These are phyloP conservation scores for Pangasius djambal DNA, from an alignment of 2,797 vertebrate genomes.

Conservation along the genomic window DNA sequence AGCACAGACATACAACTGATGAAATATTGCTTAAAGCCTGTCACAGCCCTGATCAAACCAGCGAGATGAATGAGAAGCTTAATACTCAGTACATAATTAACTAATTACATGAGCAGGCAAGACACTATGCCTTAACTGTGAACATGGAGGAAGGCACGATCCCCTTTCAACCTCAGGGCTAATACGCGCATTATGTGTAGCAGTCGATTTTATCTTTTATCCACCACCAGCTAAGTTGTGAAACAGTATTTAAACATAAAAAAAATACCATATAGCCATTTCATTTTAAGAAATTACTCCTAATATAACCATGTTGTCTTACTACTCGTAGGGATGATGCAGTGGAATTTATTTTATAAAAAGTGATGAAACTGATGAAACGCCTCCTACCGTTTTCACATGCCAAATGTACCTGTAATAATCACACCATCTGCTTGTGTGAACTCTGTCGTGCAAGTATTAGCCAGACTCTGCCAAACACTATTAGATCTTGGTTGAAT, in stretches of 20 bases:
- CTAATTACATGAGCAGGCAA: not conserved
- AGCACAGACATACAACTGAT: too few relatives aligned
- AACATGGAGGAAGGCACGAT: not conserved
- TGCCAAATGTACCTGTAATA: not conserved
- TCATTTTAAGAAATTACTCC: conserved; percentile 21
- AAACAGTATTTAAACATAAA: not conserved
- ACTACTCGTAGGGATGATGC: not conserved
- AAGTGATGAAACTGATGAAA: conserved; percentile 15
- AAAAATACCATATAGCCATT: not conserved
- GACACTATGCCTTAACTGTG: not conserved
- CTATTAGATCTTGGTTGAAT: not conserved
- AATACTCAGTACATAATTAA: not conserved
- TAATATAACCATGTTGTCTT: conserved; percentile 34
- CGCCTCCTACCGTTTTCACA: not conserved
- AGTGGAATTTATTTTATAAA: conserved; percentile 32
- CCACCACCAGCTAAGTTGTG: not conserved
- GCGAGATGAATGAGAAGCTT: not conserved
- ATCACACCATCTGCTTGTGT: conserved; percentile 11
- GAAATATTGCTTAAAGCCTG: not conserved
- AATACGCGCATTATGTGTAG: not conserved
- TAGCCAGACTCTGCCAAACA: conserved; percentile 28
- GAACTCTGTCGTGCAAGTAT: not conserved
- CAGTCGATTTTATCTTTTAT: not conserved
- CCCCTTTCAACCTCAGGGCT: too few relatives aligned
- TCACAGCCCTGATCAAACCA: not conserved